Evolutionary conservation across 2,113 vertebrate genomes (phyloP).

Genomic region (Channa argus): DNA sequence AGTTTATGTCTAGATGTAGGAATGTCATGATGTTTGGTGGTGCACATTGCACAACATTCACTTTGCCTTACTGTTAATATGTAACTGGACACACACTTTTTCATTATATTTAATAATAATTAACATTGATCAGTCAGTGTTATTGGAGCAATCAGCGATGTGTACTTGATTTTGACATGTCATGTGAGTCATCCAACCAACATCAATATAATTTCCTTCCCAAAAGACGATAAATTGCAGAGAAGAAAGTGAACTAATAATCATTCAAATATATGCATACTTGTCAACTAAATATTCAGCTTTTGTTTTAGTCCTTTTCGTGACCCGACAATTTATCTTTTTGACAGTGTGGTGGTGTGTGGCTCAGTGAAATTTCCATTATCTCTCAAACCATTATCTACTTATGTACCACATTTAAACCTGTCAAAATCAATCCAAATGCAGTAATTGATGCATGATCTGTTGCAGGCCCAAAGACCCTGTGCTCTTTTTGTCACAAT

Average conservation of each 20-base stretch:
- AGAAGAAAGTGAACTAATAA: conserved; percentile 53
- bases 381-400: conserved; percentile 78
- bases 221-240: conserved; percentile 75
- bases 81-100: neutral
- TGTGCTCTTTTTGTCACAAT: conserved; percentile 76
- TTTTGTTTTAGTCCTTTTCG: conserved; percentile 55
- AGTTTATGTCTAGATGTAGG: conserved; percentile 11
- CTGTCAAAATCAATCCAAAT: conserved; percentile 79
- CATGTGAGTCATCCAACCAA: conserved; percentile 6
- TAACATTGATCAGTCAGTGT: conserved; percentile 20
- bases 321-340: conserved; percentile 83
- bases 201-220: conserved; percentile 12
- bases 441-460: conserved; percentile 79
- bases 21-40: neutral
- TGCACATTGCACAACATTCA: neutral
- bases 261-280: conserved; percentile 72
- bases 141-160: conserved; percentile 16
- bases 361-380: conserved; percentile 71
- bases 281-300: conserved; percentile 72
- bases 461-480: conserved; percentile 54
- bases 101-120: neutral
- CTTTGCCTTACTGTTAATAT: conserved; percentile 1
- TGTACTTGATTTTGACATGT: conserved; percentile 22
- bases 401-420: conserved; percentile 75
- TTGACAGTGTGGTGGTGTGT: conserved; percentile 71